Conservation (phyloP, 2,113 vertebrate species). For the Zapus hudsonius region DNA sequence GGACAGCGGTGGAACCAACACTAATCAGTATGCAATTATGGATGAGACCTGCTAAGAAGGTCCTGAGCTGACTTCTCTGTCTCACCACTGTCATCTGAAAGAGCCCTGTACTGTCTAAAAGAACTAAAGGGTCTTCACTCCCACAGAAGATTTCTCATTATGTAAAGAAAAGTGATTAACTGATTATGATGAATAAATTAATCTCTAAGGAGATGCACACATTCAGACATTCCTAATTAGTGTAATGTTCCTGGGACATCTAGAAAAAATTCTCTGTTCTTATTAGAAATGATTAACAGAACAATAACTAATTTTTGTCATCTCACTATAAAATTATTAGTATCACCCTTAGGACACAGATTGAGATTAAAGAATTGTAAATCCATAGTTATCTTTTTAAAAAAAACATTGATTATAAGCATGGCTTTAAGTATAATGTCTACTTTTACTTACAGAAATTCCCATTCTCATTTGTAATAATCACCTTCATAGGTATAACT, state of each 20-base stretch:
- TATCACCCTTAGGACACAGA: constrained; percentile 79
- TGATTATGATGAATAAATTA: constrained; percentile 90
- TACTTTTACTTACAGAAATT: constrained; percentile 26
- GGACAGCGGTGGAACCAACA: not conserved
- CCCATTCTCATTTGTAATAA: not conserved
- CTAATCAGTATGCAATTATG: constrained; percentile 55
- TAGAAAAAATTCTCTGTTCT: constrained; percentile 83
- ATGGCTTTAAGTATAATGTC: not conserved
- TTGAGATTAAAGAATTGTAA: constrained; percentile 83
- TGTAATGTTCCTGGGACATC: constrained; percentile 84
- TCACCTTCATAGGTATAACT: not conserved
- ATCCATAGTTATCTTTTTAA: constrained; percentile 75
- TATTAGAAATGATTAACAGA: constrained; percentile 88
- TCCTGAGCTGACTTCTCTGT: constrained; percentile 31
- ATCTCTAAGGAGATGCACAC: constrained; percentile 86
- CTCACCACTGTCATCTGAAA: constrained; percentile 67
- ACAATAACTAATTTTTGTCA: constrained; percentile 88
- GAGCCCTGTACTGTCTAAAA: constrained; percentile 71
- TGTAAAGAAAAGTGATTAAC: constrained; percentile 89
- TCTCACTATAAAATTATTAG: constrained; percentile 83
- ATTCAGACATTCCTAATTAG: constrained; percentile 89
- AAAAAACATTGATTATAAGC: not conserved
- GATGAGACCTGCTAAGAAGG: constrained; percentile 7
- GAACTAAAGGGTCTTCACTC: constrained; percentile 81
- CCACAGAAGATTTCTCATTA: constrained; percentile 85